Percentiles rank a stretch among this genome's conserved stretches.
Evolutionary conservation across 2,888 invertebrate genomes (phyloP).

Genomic region (Conchocele bisecta): DNA sequence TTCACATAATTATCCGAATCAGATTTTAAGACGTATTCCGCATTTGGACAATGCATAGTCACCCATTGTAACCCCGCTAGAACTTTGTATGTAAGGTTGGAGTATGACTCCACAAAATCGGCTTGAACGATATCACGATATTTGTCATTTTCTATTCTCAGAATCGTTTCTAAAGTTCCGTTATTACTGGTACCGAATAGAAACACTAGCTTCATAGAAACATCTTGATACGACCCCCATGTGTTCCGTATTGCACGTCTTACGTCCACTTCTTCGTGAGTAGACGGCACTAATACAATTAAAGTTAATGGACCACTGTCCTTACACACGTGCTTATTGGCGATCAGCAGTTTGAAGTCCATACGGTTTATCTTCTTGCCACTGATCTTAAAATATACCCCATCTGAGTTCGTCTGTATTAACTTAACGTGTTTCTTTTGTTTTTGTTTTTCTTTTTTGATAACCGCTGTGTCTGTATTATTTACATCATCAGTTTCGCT

Average conservation of each 20-base stretch:
- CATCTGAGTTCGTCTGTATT: too few relatives aligned
- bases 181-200: conserved; percentile 48
- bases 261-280: conserved; percentile 42
- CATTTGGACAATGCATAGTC: conserved; percentile 46
- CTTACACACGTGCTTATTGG: conserved; percentile 43
- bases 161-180: conserved; percentile 1
- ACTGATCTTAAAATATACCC: too few relatives aligned
- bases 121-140: conserved; percentile 59
- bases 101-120: conserved; percentile 59
- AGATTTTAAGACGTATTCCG: conserved; percentile 55
- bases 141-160: conserved; percentile 40
- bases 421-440: too few relatives aligned
- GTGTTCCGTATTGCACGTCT: conserved; percentile 63
- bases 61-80: conserved; percentile 60
- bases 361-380: too few relatives aligned
- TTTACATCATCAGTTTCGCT: too few relatives aligned
- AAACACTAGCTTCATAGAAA: conserved; percentile 54
- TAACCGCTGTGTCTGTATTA: too few relatives aligned
- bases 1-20: conserved; percentile 64
- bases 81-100: conserved; percentile 61
- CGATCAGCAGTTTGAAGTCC: conserved; percentile 36
- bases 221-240: conserved; percentile 56
- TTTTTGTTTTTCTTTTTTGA: too few relatives aligned
- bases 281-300: conserved; percentile 61
- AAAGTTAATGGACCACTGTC: conserved; percentile 44